Conservation (phyloP, 23 tunicate genomes). For the Styela plicata region DNA sequence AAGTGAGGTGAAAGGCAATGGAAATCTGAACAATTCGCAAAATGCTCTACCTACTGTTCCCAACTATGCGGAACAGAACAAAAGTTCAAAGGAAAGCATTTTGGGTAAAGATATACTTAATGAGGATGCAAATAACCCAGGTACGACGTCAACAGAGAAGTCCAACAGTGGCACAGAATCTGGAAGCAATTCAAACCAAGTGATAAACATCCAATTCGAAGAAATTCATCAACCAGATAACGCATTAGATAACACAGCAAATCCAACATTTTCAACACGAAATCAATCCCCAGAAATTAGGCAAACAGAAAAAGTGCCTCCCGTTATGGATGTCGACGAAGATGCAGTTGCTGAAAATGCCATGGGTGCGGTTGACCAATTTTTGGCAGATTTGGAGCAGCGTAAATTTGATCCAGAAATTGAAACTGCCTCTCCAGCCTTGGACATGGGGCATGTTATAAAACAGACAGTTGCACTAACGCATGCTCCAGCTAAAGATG, state of each 20-base stretch:
- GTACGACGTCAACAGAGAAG: background rate
- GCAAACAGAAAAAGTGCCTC: background rate
- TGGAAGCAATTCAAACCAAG: too few species aligned
- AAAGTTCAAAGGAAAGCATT: background rate
- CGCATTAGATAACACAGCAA: background rate
- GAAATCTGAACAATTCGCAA: background rate
- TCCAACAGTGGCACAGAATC: background rate
- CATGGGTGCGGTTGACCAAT: constrained; percentile 34
- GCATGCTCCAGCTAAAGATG: background rate
- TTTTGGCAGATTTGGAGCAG: constrained; percentile 25
- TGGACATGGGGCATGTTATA: background rate
- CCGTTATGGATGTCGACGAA: constrained; percentile 3
- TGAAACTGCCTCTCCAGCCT: background rate
- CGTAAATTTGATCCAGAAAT: constrained; percentile 1
- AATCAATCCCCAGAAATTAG: background rate
- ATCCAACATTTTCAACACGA: background rate
- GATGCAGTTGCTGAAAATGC: constrained; percentile 25
- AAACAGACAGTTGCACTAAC: background rate
- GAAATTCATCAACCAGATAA: background rate
- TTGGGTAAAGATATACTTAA: too few species aligned
- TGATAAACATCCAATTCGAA: too few species aligned
- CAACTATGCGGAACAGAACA: background rate
- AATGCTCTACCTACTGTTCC: background rate
- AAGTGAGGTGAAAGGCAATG: background rate
- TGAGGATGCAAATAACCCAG: background rate